Evolutionary conservation across 2,888 invertebrate species (phyloP).

Genomic region (Rhyacophila evoluta): DNA sequence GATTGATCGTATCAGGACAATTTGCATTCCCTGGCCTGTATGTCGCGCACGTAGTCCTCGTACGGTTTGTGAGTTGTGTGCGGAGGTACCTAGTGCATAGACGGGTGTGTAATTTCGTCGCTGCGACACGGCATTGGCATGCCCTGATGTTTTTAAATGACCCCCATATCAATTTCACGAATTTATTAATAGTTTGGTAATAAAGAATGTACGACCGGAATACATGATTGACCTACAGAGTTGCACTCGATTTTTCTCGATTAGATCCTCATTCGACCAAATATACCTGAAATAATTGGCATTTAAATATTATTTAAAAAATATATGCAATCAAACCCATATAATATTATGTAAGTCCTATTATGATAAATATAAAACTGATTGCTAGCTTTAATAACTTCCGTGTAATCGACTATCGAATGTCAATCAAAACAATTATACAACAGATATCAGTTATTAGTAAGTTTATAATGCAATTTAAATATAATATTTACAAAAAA

Average conservation of each 20-base stretch:
- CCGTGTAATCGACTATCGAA: too few species aligned
- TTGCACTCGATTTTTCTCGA: constrained; percentile 15
- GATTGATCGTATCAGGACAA: not conserved
- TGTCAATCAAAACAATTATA: too few species aligned
- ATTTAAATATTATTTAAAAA: too few species aligned
- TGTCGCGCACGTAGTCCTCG: constrained; percentile 11
- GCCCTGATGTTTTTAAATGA: constrained; percentile 54
- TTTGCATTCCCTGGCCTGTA: constrained; percentile 25
- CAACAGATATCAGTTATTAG: too few species aligned
- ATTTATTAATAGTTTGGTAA: constrained; percentile 53
- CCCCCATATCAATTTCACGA: constrained; percentile 52
- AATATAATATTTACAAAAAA: too few species aligned
- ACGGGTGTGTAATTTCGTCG: constrained; percentile 39
- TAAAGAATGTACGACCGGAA: constrained; percentile 48
- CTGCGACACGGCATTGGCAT: constrained; percentile 40
- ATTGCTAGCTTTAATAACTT: too few species aligned
- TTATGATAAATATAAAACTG: too few species aligned
- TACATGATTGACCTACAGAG: constrained; percentile 45
- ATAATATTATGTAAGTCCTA: too few species aligned
- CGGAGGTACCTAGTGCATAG: not conserved
- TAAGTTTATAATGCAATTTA: too few species aligned
- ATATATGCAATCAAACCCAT: too few species aligned
- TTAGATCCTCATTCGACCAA: not conserved
- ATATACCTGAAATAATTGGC: too few species aligned
- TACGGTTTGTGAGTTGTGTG: constrained; percentile 35